phyloP scores from a whole-genome alignment of 2,888 invertebrate genomes.

The Lithophane ornitopus region DNA sequence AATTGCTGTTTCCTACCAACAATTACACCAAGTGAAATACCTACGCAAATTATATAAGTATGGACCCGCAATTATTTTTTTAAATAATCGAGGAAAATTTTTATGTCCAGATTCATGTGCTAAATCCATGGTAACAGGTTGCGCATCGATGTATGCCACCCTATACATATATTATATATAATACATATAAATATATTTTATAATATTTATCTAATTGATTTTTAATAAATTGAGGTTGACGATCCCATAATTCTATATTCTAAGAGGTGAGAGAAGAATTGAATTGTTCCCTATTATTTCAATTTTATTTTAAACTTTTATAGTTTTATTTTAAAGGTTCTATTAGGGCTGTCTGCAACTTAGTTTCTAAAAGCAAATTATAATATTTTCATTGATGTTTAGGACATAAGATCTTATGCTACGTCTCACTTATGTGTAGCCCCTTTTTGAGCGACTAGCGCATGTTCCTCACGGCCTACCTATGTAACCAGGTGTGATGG shows the following conservation, averaged over 20 bases:
- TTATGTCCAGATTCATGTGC: no score
- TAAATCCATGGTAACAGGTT: no score
- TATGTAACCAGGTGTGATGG: conserved; percentile 7
- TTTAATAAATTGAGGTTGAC: neutral
- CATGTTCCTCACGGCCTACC: conserved; percentile 8
- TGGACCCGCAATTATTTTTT: no score
- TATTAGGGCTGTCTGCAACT: neutral
- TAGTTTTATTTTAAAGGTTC: neutral
- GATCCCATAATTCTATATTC: neutral
- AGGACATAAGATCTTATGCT: conserved; percentile 24
- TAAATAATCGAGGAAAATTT: no score
- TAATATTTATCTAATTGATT: neutral
- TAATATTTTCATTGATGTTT: conserved; percentile 33
- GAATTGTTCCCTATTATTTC: neutral
- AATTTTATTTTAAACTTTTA: neutral
- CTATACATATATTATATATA: neutral
- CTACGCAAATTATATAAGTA: no score
- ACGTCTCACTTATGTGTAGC: conserved; percentile 17
- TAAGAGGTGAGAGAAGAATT: neutral
- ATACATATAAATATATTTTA: no score
- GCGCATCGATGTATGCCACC: no score
- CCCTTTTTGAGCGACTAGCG: conserved; percentile 22
- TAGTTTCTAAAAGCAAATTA: conserved; percentile 10
- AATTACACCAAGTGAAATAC: no score
- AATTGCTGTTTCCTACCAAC: no score